Percentiles rank a stretch among this genome's conserved stretches.
Conservation (phyloP, 1,140 invertebrate genomes). For the Polypedilum pembai region DNA sequence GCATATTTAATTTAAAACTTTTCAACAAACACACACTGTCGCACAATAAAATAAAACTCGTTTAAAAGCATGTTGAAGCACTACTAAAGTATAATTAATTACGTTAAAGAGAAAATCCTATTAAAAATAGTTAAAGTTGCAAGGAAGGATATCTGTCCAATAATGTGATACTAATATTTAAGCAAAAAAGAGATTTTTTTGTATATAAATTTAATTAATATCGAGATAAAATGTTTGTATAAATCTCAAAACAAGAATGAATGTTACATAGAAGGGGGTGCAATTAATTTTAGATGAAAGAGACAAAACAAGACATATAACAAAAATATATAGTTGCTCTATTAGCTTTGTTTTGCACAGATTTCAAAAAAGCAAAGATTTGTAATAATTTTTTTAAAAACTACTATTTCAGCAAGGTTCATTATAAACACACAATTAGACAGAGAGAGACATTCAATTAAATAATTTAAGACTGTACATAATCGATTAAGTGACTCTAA, state of each 20-base stretch:
- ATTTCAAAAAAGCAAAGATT: conserved; percentile 16
- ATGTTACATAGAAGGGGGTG: conserved; percentile 1
- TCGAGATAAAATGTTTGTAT: neutral
- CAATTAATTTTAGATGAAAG: conserved; percentile 21
- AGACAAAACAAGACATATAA: neutral
- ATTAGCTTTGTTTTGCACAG: neutral
- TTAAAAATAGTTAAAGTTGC: neutral
- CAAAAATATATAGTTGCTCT: neutral
- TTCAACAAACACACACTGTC: no score
- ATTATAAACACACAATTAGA: conserved; percentile 1
- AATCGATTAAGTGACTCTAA: conserved; percentile 26
- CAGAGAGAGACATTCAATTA: conserved; percentile 26
- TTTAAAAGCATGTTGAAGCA: neutral
- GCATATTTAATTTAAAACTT: no score
- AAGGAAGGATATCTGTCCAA: neutral
- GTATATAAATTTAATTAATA: neutral
- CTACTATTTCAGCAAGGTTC: no score
- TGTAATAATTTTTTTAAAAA: neutral
- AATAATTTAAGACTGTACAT: conserved; percentile 24
- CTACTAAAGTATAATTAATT: neutral
- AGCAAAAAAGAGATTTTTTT: neutral
- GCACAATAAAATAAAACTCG: no score
- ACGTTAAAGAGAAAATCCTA: neutral
- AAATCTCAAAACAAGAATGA: neutral
- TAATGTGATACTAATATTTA: conserved; percentile 27